Evolutionary conservation across 2,888 invertebrate species (phyloP), one percentile per base, ranked within the genome.

Genomic region (Beris chalybata): DNA sequence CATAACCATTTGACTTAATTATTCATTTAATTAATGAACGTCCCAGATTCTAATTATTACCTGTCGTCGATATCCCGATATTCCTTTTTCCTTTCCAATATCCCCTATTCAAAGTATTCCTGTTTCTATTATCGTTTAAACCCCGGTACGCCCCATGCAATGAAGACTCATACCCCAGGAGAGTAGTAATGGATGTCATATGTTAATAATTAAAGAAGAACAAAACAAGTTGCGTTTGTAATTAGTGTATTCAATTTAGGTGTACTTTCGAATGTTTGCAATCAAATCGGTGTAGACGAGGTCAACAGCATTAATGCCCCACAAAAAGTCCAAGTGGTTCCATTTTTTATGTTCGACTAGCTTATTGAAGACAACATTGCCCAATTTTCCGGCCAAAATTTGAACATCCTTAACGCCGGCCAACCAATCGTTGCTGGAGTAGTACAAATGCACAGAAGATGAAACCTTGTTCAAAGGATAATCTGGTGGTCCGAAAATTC

Each of bases 271-370:
- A 74, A 77, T 75, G 66, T 75, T 74, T 58, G 71, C 72, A 7
- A 79, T 74, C 63, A 78, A 76, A 57, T 73, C 72, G 68, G 86
- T 80, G 72, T 86, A 89, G 4, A 90, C 75, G 64, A 89, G 79
- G 52, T 81, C 79, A 71, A 83, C 85, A 0, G 85, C 86, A 73
- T 87, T 83, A 12, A 83, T 84, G 5, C 85, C 89, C 85, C 86
- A 88, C 70, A 88, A 75, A 74, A 88, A 90, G 75, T 90, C 90
- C 70, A 89, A 77, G 75, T 90, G 90, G 72, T 85, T 88, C 77
- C 89, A 90, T 38, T 79, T 79, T 13, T 74, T 74, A 67, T 83
- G 79, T 0, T 82, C 76, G 3, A 88, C 79, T 44, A 81, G 79
- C 74, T 82, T 81, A 38, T 78, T 78, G 0, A 81, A 81, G 0